phyloP scores from a whole-genome alignment of 1,140 invertebrate species.

The Drosophila saltans region DNA sequence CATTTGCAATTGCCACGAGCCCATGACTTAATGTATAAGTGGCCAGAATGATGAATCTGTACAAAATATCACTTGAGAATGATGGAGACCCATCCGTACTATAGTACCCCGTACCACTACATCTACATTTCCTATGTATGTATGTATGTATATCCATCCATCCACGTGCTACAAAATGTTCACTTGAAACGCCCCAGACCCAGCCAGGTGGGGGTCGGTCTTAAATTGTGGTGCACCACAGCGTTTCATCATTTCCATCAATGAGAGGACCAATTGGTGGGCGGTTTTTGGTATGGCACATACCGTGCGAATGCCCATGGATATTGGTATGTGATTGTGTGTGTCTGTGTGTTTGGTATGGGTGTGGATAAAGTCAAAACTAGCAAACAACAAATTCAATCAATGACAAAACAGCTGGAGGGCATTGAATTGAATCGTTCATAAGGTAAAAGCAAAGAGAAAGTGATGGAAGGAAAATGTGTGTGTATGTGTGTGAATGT shows the following conservation, averaged over 20 bases:
- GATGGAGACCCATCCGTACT: background rate
- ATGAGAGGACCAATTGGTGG: conserved; percentile 13
- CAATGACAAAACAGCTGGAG: conserved; percentile 41
- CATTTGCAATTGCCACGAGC: conserved; percentile 10
- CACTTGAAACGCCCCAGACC: conserved; percentile 7
- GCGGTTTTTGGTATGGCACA: background rate
- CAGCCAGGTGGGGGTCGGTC: conserved; percentile 6
- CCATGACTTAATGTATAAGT: conserved; percentile 20
- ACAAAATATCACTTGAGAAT: conserved; percentile 16
- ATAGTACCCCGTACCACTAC: background rate
- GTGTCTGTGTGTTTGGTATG: background rate
- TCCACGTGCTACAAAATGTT: conserved; percentile 5
- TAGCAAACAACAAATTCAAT: conserved; percentile 45
- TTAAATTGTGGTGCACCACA: conserved; percentile 7
- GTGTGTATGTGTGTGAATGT: background rate
- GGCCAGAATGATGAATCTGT: conserved; percentile 19
- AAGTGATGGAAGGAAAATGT: background rate
- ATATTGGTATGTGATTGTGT: background rate
- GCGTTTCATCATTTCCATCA: conserved; percentile 22
- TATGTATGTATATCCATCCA: background rate
- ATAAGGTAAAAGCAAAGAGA: conserved; percentile 4
- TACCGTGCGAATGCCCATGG: background rate
- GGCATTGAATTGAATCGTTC: conserved; percentile 17
- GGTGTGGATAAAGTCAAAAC: conserved; percentile 18
- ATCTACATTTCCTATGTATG: background rate